Conservation (phyloP, 2,113 vertebrate genomes). For the Aythya baeri region DNA sequence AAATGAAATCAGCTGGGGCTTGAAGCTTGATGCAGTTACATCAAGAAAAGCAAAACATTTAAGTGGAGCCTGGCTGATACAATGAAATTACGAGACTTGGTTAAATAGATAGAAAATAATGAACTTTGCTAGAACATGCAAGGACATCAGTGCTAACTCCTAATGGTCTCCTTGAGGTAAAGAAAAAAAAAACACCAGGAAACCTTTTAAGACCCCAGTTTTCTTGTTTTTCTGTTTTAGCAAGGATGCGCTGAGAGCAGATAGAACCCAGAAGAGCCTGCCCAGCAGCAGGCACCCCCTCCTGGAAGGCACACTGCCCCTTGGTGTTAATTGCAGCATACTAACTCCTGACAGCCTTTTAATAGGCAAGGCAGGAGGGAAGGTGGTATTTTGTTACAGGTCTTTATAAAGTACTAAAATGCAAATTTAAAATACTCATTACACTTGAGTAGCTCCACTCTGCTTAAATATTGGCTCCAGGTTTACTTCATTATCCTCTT, state of each 20-base stretch:
- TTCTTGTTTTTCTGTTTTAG: constrained; percentile 7
- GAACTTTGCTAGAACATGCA: background rate
- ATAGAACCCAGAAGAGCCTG: background rate
- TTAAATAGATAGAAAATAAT: constrained; percentile 10
- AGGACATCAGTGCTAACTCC: background rate
- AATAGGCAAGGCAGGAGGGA: background rate
- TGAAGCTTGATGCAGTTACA: background rate
- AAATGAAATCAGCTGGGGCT: background rate
- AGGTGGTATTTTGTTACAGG: background rate
- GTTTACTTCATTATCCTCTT: constrained; percentile 72
- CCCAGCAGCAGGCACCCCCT: background rate
- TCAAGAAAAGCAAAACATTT: background rate
- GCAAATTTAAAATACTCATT: constrained; percentile 61
- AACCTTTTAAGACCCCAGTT: constrained; percentile 45
- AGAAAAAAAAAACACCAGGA: constrained; percentile 15
- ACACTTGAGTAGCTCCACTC: constrained; percentile 37
- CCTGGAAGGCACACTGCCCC: background rate
- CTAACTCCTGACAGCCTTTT: constrained; percentile 27
- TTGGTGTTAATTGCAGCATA: background rate
- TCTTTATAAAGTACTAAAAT: constrained; percentile 61
- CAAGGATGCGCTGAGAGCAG: constrained; percentile 6
- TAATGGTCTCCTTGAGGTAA: constrained; percentile 6
- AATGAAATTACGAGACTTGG: background rate
- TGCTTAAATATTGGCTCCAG: constrained; percentile 33
- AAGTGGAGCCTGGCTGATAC: background rate